Evolutionary conservation across 2,113 vertebrate genomes (phyloP).

Genomic region (Verasper variegatus): DNA sequence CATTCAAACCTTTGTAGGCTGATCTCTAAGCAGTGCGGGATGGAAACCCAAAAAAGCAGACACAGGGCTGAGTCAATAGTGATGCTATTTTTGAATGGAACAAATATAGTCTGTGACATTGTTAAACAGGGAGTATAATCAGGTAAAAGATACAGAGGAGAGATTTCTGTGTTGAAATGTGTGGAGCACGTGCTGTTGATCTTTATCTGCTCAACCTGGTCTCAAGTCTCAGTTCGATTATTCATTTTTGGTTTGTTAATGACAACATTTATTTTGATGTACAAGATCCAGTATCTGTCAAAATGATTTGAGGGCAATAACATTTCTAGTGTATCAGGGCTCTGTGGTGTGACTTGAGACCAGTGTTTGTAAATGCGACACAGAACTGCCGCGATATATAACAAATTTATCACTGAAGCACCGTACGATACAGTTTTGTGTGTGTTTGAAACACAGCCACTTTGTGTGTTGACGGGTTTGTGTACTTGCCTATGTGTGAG

Average conservation of each 20-base stretch:
- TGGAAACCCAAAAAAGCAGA: slow-evolving; percentile 2
- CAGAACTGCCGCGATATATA: too few species aligned
- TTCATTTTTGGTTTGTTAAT: neutral
- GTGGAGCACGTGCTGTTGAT: neutral
- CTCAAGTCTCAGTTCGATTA: neutral
- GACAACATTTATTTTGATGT: neutral
- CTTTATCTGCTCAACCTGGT: neutral
- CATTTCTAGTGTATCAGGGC: too few species aligned
- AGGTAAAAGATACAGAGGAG: neutral
- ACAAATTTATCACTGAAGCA: too few species aligned
- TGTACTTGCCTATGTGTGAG: too few species aligned
- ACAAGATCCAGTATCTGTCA: neutral
- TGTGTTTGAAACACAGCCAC: too few species aligned
- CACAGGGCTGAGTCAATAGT: neutral
- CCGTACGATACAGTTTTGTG: too few species aligned
- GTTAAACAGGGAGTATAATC: neutral
- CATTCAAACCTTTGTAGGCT: slow-evolving; percentile 9
- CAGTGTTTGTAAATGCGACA: too few species aligned
- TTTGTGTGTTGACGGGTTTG: too few species aligned
- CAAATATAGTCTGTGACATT: neutral
- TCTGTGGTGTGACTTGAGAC: too few species aligned
- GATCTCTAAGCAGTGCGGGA: neutral
- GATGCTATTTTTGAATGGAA: slow-evolving; percentile 7
- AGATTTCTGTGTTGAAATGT: neutral
- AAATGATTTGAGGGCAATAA: neutral